Evolutionary conservation across 2,113 vertebrate species (phyloP), one percentile per base, ranked within the genome.

Genomic region (Periophthalmodon schlosseri): DNA sequence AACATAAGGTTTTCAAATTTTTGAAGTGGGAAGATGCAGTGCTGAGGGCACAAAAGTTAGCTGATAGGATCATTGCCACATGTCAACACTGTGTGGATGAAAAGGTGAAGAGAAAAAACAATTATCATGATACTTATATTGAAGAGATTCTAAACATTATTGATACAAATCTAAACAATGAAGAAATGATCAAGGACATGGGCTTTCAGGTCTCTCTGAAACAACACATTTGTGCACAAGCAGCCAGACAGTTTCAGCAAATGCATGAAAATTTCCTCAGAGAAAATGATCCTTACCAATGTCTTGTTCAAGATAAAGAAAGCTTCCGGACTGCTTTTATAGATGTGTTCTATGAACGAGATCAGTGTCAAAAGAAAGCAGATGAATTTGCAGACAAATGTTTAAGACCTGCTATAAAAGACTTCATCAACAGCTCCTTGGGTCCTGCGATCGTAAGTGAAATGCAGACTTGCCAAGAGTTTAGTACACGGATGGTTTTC

Each of bases 291-390:
- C 63, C 63, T 44, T 66, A 66, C 63, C 5, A 8, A 11, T 66
- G 63, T 44, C 34, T 66, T 2, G 15, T 77, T 28, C 21, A 81
- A 47, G 66, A 49, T 34, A 88, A 84, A 73, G 24, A 77, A 3
- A 81, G 70, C 47, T 88, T 84, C 28, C 9, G 6, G 9, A 13
- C 4, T 70, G 82, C 80, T 47, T 90, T 90, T 14, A 81, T 76
- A 36, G 86, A 87, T 36, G 56, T 88, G 28, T 90, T 78, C 60
- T 28, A 68, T 49, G 58, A 84, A 61, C 79, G 77, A 33, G 83
- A 90, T 54, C 84, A 88, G 70, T 78, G 78, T 47, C 76, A 82
- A 69, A 87, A 74, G 14, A 88, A 86, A 50, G 84, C 88, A 36
- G 33, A 74, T 8, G 84, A 85, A 65, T 90, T 90, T 34, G 73